Evolutionary conservation across 1,140 invertebrate species (phyloP).

Genomic region (Plectrocnemia conspersa): DNA sequence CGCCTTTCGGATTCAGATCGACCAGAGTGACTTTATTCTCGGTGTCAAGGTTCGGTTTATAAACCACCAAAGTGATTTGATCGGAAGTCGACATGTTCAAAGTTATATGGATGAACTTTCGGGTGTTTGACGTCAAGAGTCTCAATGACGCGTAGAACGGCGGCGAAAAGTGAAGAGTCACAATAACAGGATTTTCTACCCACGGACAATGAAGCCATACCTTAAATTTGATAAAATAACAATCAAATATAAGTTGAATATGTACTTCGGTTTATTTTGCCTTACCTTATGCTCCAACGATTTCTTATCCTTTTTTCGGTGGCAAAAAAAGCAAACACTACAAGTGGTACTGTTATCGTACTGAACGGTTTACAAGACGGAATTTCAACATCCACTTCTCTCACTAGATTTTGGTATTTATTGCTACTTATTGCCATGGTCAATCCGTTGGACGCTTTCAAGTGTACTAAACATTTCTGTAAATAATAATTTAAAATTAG

Average conservation of each 20-base stretch:
- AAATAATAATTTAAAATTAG: conserved; percentile 21
- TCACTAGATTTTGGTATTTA: conserved; percentile 44
- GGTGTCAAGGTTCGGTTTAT: conserved; percentile 55
- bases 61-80: conserved; percentile 54
- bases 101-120: conserved; percentile 76
- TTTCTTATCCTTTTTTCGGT: conserved; percentile 60
- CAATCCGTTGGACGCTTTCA: conserved; percentile 52
- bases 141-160: conserved; percentile 75
- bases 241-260: no score
- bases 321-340: conserved; percentile 67
- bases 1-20: conserved; percentile 58
- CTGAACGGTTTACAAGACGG: conserved; percentile 65
- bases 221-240: conserved; percentile 34
- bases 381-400: conserved; percentile 59
- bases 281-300: conserved; percentile 67
- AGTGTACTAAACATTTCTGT: conserved; percentile 47
- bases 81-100: conserved; percentile 64
- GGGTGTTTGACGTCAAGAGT: conserved; percentile 73
- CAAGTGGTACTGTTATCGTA: conserved; percentile 57
- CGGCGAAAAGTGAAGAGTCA: conserved; percentile 71
- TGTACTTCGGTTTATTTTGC: conserved; percentile 34
- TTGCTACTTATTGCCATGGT: conserved; percentile 41
- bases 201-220: conserved; percentile 69
- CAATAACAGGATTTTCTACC: conserved; percentile 61
- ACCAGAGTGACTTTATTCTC: conserved; percentile 55